Evolutionary conservation across 2,113 vertebrate species (phyloP), one percentile per base, ranked within the genome.

Genomic region (Macroglossus sobrinus): DNA sequence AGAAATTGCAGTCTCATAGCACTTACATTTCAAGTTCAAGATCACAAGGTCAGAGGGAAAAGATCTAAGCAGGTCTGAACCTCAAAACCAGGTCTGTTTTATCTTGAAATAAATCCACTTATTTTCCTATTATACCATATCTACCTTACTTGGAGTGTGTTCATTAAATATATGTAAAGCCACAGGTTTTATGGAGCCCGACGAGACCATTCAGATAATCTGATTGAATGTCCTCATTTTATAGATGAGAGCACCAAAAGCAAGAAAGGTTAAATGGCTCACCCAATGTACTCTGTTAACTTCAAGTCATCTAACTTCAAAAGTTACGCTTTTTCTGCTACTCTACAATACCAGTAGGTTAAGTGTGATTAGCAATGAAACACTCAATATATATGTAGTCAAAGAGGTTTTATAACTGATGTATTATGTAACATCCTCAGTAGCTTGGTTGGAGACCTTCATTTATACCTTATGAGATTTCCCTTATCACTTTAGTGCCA

Each of bases 401-500:
- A 85, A 97, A 74, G 63, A 78, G 61, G 28, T 80, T 95, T 85
- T 90, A 53, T 43, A 68, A 90, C 71, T 93, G 66, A 71, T 55
- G 30, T 85, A 91, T 94, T 97, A 97, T 93, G 69, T 92, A 95
- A 84, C 43, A 78, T 94, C 38, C 35, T 88, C 84, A 74, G 63
- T 45, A 63, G 30, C 87, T 79, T 93, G 63, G 72, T 86, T 87
- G 95, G 95, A 85, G 68, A 91, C 50, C 59, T 96, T 81, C 69
- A 89, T 92, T 91, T 87, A 93, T 76, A 96, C 5, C 1, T 81
- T 82, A 79, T 55, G 80, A 35, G 87, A 92, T 84, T 97, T 97
- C 43, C 21, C 89, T 97, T 95, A 97, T 96, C 57, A 96, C 80
- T 97, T 96, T 38, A 93, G 30, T 95, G 92, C 9, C 14, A 64